Conservation (phyloP, 2,113 vertebrate genomes). For the Esox niger region DNA sequence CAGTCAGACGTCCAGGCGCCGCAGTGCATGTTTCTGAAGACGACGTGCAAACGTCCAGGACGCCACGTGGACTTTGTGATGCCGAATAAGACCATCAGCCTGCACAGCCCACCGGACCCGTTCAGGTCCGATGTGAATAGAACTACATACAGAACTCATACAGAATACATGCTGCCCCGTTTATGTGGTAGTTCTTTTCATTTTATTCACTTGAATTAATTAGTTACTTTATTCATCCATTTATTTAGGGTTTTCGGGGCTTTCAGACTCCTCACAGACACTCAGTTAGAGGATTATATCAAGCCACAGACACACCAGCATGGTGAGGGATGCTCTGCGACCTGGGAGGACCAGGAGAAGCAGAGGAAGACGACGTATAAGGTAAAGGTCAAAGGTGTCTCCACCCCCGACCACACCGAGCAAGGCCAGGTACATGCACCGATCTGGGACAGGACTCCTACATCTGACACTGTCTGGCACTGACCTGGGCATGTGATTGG, state of each 20-base stretch:
- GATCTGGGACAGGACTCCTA: conserved; percentile 66
- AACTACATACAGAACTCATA: too few species aligned
- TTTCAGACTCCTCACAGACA: conserved; percentile 67
- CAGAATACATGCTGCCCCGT: too few species aligned
- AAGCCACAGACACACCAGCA: conserved; percentile 33
- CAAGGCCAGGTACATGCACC: conserved; percentile 58
- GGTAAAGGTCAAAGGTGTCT: conserved; percentile 56
- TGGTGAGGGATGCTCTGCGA: conserved; percentile 15
- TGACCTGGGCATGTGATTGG: background rate
- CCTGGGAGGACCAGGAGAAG: conserved; percentile 46
- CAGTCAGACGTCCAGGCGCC: conserved; percentile 31
- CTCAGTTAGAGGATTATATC: conserved; percentile 48
- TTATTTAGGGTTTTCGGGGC: conserved; percentile 17
- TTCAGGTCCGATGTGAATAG: conserved; percentile 15
- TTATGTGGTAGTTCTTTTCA: too few species aligned
- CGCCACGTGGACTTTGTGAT: conserved; percentile 9
- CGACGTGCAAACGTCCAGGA: background rate
- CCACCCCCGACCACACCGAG: conserved; percentile 54
- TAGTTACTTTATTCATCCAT: too few species aligned
- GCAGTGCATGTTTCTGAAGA: conserved; percentile 14
- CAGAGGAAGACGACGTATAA: conserved; percentile 61
- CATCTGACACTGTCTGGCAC: conserved; percentile 50
- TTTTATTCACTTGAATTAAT: too few species aligned
- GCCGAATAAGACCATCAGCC: background rate
- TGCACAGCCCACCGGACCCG: conserved; percentile 32